Conservation (phyloP, 2,113 vertebrate genomes). For the Geococcyx californianus region DNA sequence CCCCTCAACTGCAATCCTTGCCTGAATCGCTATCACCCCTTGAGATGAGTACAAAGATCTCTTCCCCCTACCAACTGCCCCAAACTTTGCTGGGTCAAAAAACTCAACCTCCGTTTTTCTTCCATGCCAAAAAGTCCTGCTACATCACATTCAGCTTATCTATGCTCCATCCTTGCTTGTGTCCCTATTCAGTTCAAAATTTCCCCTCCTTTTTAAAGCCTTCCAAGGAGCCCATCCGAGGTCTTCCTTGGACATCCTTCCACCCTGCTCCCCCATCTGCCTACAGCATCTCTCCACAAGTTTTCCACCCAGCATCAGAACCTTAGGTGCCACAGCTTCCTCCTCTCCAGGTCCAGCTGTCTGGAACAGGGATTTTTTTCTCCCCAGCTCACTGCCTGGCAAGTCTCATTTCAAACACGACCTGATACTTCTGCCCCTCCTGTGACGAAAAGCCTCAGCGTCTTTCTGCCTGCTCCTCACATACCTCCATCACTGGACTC, state of each 20-base stretch:
- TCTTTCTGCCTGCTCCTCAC: background rate
- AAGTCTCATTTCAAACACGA: conserved; percentile 29
- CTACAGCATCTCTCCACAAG: background rate
- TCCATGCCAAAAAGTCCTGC: background rate
- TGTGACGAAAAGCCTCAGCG: background rate
- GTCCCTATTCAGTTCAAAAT: background rate
- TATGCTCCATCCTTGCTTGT: fast-evolving
- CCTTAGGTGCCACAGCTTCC: background rate
- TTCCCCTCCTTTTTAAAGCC: background rate
- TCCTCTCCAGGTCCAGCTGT: conserved; percentile 1
- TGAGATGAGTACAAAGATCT: background rate
- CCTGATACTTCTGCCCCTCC: conserved; percentile 17
- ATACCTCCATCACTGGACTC: conserved; percentile 30
- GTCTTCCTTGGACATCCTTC: background rate
- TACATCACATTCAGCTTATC: background rate
- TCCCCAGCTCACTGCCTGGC: background rate
- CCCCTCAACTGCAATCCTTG: background rate
- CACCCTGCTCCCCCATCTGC: background rate
- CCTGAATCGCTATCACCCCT: background rate
- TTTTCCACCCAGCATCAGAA: background rate
- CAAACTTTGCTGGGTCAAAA: background rate
- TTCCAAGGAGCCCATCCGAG: background rate
- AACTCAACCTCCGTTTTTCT: background rate
- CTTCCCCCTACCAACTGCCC: background rate
- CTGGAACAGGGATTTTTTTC: conserved; percentile 2